Conservation (phyloP, 2,888 invertebrate genomes). For the Rutpela maculata region DNA sequence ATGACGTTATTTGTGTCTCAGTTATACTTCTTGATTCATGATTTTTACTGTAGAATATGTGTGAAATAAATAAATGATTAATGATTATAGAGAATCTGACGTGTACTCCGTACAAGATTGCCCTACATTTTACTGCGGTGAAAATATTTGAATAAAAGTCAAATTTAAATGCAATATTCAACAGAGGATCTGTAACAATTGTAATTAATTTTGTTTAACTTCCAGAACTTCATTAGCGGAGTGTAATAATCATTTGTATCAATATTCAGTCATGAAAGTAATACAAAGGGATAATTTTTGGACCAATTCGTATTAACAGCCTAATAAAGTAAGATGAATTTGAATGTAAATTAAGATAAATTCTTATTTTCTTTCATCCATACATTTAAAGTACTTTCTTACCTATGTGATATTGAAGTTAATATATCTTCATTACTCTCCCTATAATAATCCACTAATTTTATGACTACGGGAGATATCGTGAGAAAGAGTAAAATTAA, state of each 20-base stretch:
- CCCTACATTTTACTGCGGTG: background rate
- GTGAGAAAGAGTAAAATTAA: constrained; percentile 70
- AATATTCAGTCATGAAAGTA: constrained; percentile 24
- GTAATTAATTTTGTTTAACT: constrained; percentile 3
- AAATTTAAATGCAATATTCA: background rate
- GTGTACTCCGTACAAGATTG: background rate
- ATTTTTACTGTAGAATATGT: too few species aligned
- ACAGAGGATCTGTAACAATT: background rate
- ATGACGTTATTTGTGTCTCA: too few species aligned
- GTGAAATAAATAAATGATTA: too few species aligned
- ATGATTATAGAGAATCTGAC: too few species aligned
- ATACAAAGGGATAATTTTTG: constrained; percentile 14
- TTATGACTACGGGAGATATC: constrained; percentile 69
- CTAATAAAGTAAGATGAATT: constrained; percentile 24
- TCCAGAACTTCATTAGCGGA: background rate
- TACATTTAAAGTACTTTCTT: constrained; percentile 43
- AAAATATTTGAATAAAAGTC: background rate
- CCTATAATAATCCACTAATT: constrained; percentile 69
- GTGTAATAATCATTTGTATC: constrained; percentile 27
- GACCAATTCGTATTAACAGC: constrained; percentile 2
- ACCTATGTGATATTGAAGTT: constrained; percentile 65
- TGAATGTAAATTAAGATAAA: constrained; percentile 38
- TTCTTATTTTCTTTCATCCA: constrained; percentile 32
- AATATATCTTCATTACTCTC: constrained; percentile 61
- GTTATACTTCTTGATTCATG: too few species aligned